Evolutionary conservation across 2,797 vertebrate genomes (phyloP), one percentile per base, ranked within the genome.

Genomic region (Austrolebias charrua): DNA sequence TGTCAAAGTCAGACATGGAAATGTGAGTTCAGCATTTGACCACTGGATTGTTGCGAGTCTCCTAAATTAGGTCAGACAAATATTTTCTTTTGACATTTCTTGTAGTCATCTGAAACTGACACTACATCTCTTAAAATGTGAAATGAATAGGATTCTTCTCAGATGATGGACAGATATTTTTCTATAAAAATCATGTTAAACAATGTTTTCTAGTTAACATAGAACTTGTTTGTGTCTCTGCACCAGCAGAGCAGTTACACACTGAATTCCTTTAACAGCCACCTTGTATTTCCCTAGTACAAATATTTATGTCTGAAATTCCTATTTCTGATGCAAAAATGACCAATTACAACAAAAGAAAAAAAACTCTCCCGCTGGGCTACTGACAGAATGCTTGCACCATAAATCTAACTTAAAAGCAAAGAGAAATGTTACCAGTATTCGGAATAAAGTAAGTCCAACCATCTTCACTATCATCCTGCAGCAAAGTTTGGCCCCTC

Each of bases 351-450:
- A 28, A 14, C 33, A 44, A 44, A 60, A 35, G 12, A 9, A 71
- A 48, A n/a, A 59, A 58, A 70, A 13, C 44, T 52, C 40, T 29
- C 29, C 24, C 9, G 35, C 44, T 54, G 48, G 18, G 58, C 55
- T 53, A 43, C 59, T 57, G 52, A 61, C 63, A 56, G 47, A n/a
- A 14, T n/a, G n/a, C 19, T 43, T 53, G 50, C 43, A 38, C n/a
- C 16, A 55, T 15, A 29, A 56, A 20, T 60, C 19, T 31, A 28
- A 38, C 35, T 31, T 10, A 40, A 60, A 4, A 40, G 40, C 10
- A 9, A 20, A 12, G 13, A 19, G 29, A 42, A 55, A 52, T 15
- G 31, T 40, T 38, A 12, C 15, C 40, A 60, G 47, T 40, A 24
- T 60, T 16, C 15, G 16, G 42, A 45, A 48, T 55, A 47, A 43